Evolutionary conservation across 2,888 invertebrate species (phyloP).

Genomic region (Oxycera nigricornis): DNA sequence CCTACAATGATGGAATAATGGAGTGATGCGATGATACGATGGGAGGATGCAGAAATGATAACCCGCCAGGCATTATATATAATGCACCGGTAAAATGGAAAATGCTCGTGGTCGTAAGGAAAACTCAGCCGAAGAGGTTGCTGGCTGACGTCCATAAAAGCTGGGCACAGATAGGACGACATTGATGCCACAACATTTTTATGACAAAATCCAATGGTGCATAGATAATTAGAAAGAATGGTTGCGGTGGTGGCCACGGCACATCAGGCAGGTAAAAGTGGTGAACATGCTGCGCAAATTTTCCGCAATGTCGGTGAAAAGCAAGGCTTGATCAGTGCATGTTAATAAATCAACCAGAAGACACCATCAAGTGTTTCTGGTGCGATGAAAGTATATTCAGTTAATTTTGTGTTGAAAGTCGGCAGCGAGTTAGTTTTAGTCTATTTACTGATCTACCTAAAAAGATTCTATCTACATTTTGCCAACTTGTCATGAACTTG

Average conservation of each 20-base stretch:
- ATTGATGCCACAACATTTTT: slow-evolving; percentile 10
- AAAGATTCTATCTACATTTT: too few relatives aligned
- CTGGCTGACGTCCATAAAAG: background rate
- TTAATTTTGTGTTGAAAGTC: too few relatives aligned
- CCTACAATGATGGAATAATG: slow-evolving; percentile 7
- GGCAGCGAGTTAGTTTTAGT: too few relatives aligned
- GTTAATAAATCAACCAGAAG: too few relatives aligned
- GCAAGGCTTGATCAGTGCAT: background rate
- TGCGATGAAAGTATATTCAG: too few relatives aligned
- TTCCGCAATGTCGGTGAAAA: background rate
- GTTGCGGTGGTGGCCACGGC: background rate
- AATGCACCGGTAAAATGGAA: slow-evolving; percentile 22
- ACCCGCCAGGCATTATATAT: slow-evolving; percentile 28
- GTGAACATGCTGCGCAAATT: background rate
- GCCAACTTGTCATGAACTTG: too few relatives aligned
- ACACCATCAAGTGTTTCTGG: too few relatives aligned
- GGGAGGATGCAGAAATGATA: slow-evolving; percentile 26
- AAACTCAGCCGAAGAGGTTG: slow-evolving; percentile 11
- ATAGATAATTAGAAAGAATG: slow-evolving; percentile 28
- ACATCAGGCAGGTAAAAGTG: background rate
- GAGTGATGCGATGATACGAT: slow-evolving; percentile 30
- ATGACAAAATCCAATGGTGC: background rate
- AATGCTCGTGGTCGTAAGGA: background rate
- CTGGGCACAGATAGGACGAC: background rate
- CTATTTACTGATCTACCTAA: too few relatives aligned